phyloP scores from a whole-genome alignment of 1,140 invertebrate genomes.

The Gryllus bimaculatus region DNA sequence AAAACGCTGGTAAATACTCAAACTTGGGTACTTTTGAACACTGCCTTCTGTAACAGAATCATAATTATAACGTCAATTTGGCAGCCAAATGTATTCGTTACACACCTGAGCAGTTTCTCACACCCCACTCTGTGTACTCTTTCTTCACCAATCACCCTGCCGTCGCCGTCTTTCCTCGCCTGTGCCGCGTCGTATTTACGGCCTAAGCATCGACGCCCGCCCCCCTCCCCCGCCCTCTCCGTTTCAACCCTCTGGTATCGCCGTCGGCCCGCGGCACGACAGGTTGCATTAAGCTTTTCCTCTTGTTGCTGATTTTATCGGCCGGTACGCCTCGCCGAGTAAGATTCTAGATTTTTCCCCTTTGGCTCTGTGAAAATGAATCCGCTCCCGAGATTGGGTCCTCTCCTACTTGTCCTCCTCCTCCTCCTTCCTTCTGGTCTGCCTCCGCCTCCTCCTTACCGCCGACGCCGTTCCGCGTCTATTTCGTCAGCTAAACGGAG shows the following conservation, averaged over 20 bases:
- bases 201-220: neutral
- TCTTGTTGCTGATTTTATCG: conserved; percentile 4
- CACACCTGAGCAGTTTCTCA: too few species aligned
- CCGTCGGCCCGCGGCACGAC: neutral
- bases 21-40: too few species aligned
- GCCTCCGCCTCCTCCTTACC: neutral
- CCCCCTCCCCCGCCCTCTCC: too few species aligned
- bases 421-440: neutral
- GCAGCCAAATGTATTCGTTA: too few species aligned
- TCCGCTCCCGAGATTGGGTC: neutral
- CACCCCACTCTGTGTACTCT: too few species aligned
- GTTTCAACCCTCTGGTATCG: neutral
- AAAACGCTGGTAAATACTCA: too few species aligned
- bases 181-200: neutral
- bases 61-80: too few species aligned
- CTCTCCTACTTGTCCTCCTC: too few species aligned
- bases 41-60: too few species aligned
- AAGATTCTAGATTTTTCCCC: neutral
- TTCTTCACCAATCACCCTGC: too few species aligned
- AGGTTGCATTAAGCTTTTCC: neutral
- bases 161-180: too few species aligned
- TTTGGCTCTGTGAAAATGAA: neutral
- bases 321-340: neutral
- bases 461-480: neutral
- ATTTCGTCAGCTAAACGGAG: neutral